phyloP scores from a whole-genome alignment of 2,113 vertebrate genomes.

The Panthera tigris region DNA sequence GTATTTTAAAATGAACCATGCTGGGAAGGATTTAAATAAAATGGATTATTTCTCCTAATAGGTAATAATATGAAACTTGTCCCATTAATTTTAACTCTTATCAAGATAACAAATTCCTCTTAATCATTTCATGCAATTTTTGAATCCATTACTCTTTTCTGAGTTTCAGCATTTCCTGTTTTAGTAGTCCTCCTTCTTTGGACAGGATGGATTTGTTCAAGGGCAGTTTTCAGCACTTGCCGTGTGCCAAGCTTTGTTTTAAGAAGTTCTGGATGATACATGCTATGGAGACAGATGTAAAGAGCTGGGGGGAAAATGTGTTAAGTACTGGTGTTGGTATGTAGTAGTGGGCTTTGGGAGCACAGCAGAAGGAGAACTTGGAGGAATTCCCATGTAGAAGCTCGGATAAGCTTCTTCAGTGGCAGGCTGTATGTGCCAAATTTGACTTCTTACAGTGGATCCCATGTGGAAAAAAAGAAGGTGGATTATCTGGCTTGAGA shows the following conservation, averaged over 20 bases:
- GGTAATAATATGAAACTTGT: neutral
- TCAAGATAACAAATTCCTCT: neutral
- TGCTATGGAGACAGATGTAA: neutral
- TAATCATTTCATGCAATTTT: neutral
- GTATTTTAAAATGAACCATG: neutral
- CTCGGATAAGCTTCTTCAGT: neutral
- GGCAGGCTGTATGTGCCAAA: neutral
- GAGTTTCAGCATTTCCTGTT: neutral
- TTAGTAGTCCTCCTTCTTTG: neutral
- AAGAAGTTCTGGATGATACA: neutral
- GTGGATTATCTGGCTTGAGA: neutral
- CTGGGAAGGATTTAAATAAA: neutral
- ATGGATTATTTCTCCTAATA: neutral
- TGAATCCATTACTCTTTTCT: neutral
- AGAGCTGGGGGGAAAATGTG: neutral
- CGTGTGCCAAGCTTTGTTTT: neutral
- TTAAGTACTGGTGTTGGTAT: neutral
- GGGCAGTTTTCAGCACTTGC: neutral
- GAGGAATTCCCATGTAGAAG: neutral
- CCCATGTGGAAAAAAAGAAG: neutral
- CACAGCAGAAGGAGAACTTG: neutral
- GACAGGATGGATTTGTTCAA: neutral
- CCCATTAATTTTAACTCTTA: neutral
- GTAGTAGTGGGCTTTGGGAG: neutral
- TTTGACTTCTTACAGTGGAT: neutral